Base-by-base conservation (phyloP, 2,797 vertebrate species). In the Tarsius wallacei region DNA sequence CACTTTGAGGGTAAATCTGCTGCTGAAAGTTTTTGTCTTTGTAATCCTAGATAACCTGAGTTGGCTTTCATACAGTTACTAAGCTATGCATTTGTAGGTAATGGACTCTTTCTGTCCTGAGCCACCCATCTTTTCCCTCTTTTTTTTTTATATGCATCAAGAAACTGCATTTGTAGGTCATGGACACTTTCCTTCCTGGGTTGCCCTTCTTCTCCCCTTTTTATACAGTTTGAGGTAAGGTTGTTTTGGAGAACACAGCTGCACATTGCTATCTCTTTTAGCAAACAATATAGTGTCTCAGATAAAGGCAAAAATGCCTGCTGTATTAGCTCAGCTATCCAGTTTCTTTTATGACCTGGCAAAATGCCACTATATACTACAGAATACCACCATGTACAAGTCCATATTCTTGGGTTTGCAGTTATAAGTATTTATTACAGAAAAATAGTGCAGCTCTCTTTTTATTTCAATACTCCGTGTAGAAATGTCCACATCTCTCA, bases 21-120 rank as follows among this genome's bases (percentile, higher is more conserved):
- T 36, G 47, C 31, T 84, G 64, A 87, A 90, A 76, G 64, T 12
- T 91, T 94, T 93, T 53, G 31, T 84, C 91, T 95, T 94, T 89
- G 70, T n/a, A 42, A 92, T 85, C 6, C 42, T 85, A 88, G 42
- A 66, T 59, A 82, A 80, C 49, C 93, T 5, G 9, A n/a, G 15
- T 63, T 93, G 55, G 53, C 68, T 94, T 77, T 93, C 24, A 42
- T 42, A 42, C 42, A 42, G 3, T 42, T 42, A 61, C n/a, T 11
- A 10, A 89, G 63, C 53, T 59, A 55, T 36, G 36, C 12, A 36
- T 74, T 53, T 83, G 7, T 17, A 31, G 26, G 26, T 47, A 91
- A 55, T 42, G 47, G 15, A 21, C 17, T 21, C 36, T 94, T 87
- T 70, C 33, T n/a, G 36, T 42, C 42, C 42, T 42, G 42, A 42